A percentile compares a stretch with the other conserved stretches of the same genome.
These are phyloP conservation scores for Mystacornis crossleyi DNA, from an alignment of 2,113 vertebrate genomes.

Conservation along the genomic window DNA sequence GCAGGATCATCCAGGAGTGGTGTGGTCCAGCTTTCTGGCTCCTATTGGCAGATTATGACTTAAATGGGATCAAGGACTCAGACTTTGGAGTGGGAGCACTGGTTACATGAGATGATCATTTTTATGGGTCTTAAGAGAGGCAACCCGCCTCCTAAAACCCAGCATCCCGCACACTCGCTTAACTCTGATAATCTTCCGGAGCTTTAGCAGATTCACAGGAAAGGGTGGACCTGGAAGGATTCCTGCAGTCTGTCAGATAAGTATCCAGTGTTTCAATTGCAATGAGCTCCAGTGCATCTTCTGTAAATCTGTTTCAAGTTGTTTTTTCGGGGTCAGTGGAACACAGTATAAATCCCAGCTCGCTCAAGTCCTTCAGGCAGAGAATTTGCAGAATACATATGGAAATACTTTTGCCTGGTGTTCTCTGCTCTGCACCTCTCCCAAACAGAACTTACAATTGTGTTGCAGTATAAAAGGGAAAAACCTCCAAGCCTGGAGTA, in stretches of 20 bases:
- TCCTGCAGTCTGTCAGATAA: constrained; percentile 39
- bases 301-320: constrained; percentile 53
- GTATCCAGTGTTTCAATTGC: constrained; percentile 21
- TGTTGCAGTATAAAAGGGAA: constrained; percentile 45
- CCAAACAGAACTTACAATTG: constrained; percentile 50
- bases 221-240: constrained; percentile 29
- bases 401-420: constrained; percentile 61
- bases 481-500: constrained; percentile 51
- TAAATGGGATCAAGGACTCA: constrained; percentile 45
- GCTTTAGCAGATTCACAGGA: constrained; percentile 47
- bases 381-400: constrained; percentile 58
- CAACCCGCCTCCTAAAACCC: not conserved
- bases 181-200: constrained; percentile 46
- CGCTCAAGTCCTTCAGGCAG: constrained; percentile 39
- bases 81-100: not conserved
- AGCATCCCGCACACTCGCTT: not conserved
- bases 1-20: not conserved
- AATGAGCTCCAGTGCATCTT: constrained; percentile 45
- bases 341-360: constrained; percentile 53
- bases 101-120: constrained; percentile 6
- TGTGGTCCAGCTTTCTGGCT: constrained; percentile 46
- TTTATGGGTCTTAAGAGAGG: constrained; percentile 7
- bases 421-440: constrained; percentile 36
- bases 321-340: constrained; percentile 34
- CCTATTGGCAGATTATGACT: constrained; percentile 2